phyloP scores from a whole-genome alignment of 2,797 vertebrate genomes.

The Squalus acanthias region DNA sequence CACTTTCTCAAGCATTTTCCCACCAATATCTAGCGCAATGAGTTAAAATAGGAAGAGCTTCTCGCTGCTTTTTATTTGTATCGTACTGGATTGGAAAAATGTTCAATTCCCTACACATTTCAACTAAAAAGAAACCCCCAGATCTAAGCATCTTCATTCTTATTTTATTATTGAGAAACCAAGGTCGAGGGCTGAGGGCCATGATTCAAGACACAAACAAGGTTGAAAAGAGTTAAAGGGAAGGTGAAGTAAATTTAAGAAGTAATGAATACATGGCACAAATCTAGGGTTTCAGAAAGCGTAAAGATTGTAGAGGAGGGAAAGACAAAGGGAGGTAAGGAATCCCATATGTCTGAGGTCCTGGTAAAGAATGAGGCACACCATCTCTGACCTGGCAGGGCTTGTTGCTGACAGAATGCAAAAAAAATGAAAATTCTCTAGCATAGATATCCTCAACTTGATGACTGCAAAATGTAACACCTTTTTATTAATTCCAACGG shows the following conservation, averaged over 20 bases:
- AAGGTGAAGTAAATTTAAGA: background rate
- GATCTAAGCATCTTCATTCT: background rate
- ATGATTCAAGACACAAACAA: background rate
- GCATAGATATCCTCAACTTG: background rate
- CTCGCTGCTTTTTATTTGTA: background rate
- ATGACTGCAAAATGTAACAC: conserved; percentile 15
- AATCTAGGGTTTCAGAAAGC: background rate
- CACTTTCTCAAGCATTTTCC: background rate
- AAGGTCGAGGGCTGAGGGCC: background rate
- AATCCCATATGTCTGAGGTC: background rate
- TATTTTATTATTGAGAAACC: background rate
- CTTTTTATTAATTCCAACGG: conserved; percentile 27
- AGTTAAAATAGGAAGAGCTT: background rate
- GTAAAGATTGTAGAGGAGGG: background rate
- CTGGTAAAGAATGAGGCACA: background rate
- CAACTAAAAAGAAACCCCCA: background rate
- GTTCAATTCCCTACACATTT: background rate
- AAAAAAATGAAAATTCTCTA: background rate
- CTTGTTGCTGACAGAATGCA: background rate
- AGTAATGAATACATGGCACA: background rate
- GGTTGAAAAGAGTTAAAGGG: too few species aligned
- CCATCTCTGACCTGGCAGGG: too few species aligned
- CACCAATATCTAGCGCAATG: background rate
- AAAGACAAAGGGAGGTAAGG: background rate
- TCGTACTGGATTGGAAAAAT: background rate